These are phyloP conservation scores for Dascyllus trimaculatus DNA, from an alignment of 2,113 vertebrate genomes.

Conservation along the genomic window DNA sequence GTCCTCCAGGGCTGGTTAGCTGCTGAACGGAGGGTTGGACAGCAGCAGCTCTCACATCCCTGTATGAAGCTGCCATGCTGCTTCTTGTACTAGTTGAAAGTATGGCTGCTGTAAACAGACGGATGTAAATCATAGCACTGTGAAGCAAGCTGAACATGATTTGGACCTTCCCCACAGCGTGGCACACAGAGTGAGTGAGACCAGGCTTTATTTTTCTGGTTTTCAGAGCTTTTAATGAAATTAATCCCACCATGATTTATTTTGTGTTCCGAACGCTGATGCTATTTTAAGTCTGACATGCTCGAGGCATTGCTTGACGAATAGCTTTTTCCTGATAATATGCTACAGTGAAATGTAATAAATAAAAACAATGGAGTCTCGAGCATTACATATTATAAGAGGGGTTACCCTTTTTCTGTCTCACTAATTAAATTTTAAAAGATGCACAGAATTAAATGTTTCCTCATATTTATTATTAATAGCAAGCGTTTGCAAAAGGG, in stretches of 20 bases:
- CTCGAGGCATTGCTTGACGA: background rate
- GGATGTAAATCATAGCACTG: constrained; percentile 47
- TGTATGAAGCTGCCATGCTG: constrained; percentile 44
- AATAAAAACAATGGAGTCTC: background rate
- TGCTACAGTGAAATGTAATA: background rate
- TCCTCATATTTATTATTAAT: constrained; percentile 15
- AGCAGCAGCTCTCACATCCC: constrained; percentile 1
- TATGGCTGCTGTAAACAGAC: constrained; percentile 48
- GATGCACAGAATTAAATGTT: background rate
- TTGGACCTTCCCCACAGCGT: constrained; percentile 37
- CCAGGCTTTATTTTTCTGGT: constrained; percentile 16
- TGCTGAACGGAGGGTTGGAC: constrained; percentile 29
- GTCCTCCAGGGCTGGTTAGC: constrained; percentile 24
- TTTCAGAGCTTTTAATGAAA: constrained; percentile 56
- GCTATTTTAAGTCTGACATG: constrained; percentile 46
- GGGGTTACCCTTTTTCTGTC: background rate
- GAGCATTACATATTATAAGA: background rate
- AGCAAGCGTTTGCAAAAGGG: background rate
- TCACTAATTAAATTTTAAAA: constrained; percentile 2
- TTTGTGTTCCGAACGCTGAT: constrained; percentile 10
- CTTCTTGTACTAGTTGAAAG: constrained; percentile 34
- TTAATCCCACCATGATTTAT: constrained; percentile 28
- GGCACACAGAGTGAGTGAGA: constrained; percentile 21
- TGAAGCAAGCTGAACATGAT: constrained; percentile 32
- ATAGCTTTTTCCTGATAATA: background rate